Percentiles rank a stretch among this genome's conserved stretches.
phyloP scores from a whole-genome alignment of 2,113 vertebrate species.

The Rhinolophus sinicus region DNA sequence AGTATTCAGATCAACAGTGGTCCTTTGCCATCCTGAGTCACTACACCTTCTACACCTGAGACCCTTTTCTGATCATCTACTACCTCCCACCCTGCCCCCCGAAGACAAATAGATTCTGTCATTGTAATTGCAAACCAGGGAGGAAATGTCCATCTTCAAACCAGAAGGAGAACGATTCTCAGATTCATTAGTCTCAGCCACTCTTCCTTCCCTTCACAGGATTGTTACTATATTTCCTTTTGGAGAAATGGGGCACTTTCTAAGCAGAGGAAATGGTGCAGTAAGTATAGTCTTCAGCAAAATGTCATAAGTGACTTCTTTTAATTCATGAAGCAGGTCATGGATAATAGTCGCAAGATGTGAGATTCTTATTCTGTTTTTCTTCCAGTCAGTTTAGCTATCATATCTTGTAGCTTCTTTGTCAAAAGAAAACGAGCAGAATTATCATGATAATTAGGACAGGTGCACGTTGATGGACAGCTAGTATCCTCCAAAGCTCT shows the following conservation, averaged over 20 bases:
- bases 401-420: conserved; percentile 10
- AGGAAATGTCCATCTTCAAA: neutral
- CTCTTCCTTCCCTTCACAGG: neutral
- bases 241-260: neutral
- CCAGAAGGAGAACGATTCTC: neutral
- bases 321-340: conserved; percentile 20
- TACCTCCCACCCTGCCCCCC: too few relatives aligned
- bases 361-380: conserved; percentile 11
- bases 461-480: neutral
- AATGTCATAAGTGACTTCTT: conserved; percentile 47
- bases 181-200: neutral
- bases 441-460: conserved; percentile 25
- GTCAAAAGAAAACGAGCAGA: conserved; percentile 14
- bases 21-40: neutral
- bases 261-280: neutral
- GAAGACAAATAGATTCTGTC: neutral
- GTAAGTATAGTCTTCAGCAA: neutral
- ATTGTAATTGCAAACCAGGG: neutral
- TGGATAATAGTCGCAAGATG: neutral
- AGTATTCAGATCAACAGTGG: neutral
- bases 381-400: neutral
- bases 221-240: neutral
- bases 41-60: neutral
- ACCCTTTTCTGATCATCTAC: neutral
- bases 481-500: neutral